Conservation (phyloP, 2,888 invertebrate species). For the Pachycephus smyrnensis region DNA sequence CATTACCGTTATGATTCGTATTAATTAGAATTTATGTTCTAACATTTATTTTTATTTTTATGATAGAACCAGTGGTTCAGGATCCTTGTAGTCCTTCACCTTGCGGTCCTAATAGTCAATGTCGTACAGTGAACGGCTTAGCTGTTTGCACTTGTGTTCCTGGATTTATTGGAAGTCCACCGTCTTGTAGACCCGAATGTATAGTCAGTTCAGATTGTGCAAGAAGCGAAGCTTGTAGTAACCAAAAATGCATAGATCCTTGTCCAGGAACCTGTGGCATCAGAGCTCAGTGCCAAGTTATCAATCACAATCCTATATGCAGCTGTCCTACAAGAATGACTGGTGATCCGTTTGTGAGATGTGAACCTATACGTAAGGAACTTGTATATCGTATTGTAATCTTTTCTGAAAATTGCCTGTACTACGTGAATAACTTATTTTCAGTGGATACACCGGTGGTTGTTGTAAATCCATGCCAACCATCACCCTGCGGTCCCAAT, state of each 20-base stretch:
- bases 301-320: conserved; percentile 85
- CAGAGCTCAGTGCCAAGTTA: conserved; percentile 77
- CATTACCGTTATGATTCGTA: background rate
- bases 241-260: conserved; percentile 84
- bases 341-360: conserved; percentile 82
- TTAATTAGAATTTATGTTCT: background rate
- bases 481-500: conserved; percentile 69
- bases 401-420: background rate
- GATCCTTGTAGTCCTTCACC: conserved; percentile 76
- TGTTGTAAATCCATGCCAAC: conserved; percentile 66
- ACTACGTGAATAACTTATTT: conserved; percentile 9
- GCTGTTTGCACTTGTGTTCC: conserved; percentile 83
- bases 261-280: conserved; percentile 83
- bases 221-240: conserved; percentile 80
- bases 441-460: conserved; percentile 23
- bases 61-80: conserved; percentile 35
- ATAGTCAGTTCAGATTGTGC: conserved; percentile 83
- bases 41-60: background rate
- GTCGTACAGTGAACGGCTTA: conserved; percentile 77
- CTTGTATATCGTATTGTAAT: background rate
- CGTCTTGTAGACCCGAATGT: conserved; percentile 83
- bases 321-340: conserved; percentile 76
- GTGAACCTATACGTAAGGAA: conserved; percentile 74
- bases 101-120: conserved; percentile 77
- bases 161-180: conserved; percentile 80